phyloP scores from a whole-genome alignment of 1,140 invertebrate genomes.

The Drosophila nannoptera region DNA sequence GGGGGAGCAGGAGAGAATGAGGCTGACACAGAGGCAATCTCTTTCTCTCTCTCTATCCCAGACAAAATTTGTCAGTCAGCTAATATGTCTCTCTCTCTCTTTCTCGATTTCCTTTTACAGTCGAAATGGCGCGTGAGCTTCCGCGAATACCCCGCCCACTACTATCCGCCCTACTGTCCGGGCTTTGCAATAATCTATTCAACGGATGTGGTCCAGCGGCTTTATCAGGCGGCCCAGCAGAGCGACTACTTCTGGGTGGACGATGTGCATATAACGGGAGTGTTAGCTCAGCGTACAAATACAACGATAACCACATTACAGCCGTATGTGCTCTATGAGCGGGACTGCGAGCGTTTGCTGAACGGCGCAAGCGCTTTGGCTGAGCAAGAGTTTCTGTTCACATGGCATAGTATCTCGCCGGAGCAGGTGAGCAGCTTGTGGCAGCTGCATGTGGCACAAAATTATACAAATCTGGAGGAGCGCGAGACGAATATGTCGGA shows the following conservation, averaged over 20 bases:
- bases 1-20: too few species aligned
- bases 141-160: slow-evolving; percentile 83
- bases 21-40: too few species aligned
- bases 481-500: neutral
- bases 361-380: slow-evolving; percentile 53
- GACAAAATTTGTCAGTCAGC: neutral
- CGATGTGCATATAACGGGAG: slow-evolving; percentile 90
- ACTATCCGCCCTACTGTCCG: slow-evolving; percentile 87
- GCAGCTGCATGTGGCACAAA: slow-evolving; percentile 52
- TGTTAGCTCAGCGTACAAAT: slow-evolving; percentile 83
- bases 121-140: slow-evolving; percentile 89
- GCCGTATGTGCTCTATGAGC: slow-evolving; percentile 79
- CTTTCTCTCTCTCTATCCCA: too few species aligned
- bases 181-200: slow-evolving; percentile 89
- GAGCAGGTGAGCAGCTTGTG: slow-evolving; percentile 80
- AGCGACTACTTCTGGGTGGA: slow-evolving; percentile 91
- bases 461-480: slow-evolving; percentile 22
- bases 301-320: slow-evolving; percentile 81
- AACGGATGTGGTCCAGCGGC: slow-evolving; percentile 83
- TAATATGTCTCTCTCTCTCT: neutral
- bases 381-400: slow-evolving; percentile 80
- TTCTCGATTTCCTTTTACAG: slow-evolving; percentile 20
- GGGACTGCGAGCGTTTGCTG: slow-evolving; percentile 58
- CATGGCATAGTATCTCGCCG: slow-evolving; percentile 81
- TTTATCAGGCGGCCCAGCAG: slow-evolving; percentile 84